Evolutionary conservation across 2,888 invertebrate genomes (phyloP).

Genomic region (Sclerodermus sp.): DNA sequence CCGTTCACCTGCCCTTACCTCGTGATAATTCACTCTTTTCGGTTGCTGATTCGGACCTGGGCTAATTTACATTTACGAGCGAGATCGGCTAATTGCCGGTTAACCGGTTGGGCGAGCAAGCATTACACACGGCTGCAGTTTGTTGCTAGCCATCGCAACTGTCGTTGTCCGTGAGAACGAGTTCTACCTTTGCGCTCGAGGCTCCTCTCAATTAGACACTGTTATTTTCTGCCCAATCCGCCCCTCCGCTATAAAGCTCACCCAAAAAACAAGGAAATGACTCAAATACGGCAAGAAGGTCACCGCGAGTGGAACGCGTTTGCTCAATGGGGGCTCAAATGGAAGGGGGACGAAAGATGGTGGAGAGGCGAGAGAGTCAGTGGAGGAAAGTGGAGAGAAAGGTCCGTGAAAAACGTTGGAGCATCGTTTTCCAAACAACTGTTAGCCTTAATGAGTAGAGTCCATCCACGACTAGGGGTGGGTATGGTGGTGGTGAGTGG

Average conservation of each 20-base stretch:
- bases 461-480: neutral
- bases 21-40: constrained; percentile 50
- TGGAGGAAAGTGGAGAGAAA: too few species aligned
- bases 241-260: too few species aligned
- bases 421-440: too few species aligned
- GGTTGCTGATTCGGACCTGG: constrained; percentile 45
- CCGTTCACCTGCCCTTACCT: constrained; percentile 47
- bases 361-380: too few species aligned
- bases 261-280: too few species aligned
- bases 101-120: constrained; percentile 54
- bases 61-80: constrained; percentile 56
- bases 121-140: constrained; percentile 36
- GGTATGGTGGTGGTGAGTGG: constrained; percentile 26
- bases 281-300: too few species aligned
- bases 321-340: too few species aligned
- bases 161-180: constrained; percentile 33
- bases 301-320: too few species aligned
- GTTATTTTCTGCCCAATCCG: too few species aligned
- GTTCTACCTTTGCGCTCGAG: neutral
- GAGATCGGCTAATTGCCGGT: constrained; percentile 58
- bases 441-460: neutral
- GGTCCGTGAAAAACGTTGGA: too few species aligned
- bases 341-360: too few species aligned
- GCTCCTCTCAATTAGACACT: too few species aligned
- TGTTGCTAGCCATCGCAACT: constrained; percentile 33